These are phyloP conservation scores for Staurois parvus DNA, from an alignment of 2,797 vertebrate species.

Conservation along the genomic window DNA sequence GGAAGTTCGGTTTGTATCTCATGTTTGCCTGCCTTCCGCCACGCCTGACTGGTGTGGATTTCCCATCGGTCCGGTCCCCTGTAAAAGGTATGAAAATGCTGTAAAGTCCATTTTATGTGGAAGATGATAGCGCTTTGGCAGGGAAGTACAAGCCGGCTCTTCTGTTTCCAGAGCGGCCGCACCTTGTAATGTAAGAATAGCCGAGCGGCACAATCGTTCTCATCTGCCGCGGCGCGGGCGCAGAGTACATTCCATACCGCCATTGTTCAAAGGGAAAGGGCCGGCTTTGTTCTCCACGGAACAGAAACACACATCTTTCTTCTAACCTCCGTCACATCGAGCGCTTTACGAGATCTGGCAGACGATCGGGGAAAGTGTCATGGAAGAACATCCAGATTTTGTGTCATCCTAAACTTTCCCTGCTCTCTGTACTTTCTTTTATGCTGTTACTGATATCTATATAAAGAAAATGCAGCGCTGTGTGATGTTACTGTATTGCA, in stretches of 20 bases:
- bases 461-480: too few relatives aligned
- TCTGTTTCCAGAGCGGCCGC: slow-evolving; percentile 29
- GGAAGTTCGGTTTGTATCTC: too few relatives aligned
- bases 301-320: background rate
- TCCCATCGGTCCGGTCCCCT: background rate
- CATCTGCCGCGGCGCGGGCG: background rate
- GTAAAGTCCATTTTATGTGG: background rate
- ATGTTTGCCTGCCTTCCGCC: too few relatives aligned
- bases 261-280: background rate
- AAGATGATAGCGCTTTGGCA: background rate
- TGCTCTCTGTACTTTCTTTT: too few relatives aligned
- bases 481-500: too few relatives aligned
- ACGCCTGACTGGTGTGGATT: too few relatives aligned
- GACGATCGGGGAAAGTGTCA: background rate
- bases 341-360: too few relatives aligned
- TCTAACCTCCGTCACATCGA: background rate
- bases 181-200: background rate
- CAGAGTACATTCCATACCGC: background rate
- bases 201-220: background rate
- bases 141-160: background rate
- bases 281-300: slow-evolving; percentile 14
- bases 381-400: background rate
- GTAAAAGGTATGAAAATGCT: background rate
- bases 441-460: too few relatives aligned
- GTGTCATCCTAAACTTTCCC: too few relatives aligned